Base-by-base conservation (phyloP, 2,888 invertebrate species). In the Cataglyphis albicans region DNA sequence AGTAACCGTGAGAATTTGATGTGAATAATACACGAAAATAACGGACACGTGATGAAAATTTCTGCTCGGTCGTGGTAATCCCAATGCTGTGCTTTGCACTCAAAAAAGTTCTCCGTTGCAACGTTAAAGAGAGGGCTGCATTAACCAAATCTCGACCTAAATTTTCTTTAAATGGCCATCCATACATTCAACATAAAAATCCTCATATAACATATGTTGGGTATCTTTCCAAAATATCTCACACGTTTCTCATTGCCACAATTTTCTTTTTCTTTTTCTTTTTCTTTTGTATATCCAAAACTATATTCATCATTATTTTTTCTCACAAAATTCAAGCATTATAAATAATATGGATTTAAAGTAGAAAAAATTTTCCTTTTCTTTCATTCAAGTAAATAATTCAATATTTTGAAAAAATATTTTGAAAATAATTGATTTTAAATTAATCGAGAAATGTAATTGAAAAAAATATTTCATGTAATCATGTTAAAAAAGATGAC, bases 91-190 rank as follows among this genome's bases (percentile, higher is more conserved):
- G n/a, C n/a, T 35, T 35, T n/a, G n/a, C 1, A 15, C 18, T 2
- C 5, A 7, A n/a, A 35, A 63, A 48, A 5, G n/a, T 52, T 64
- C 64, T 75, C 38, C 15, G 3, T 6, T 61, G 52, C 10, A 52
- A 52, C 64, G 25, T 74, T 63, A 74, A 75, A 75, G 18, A 64
- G 48, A 48, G 15, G 2, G 3, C 12, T 25, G 12, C 32, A 25
- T 64, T 75, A 75, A 38, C 35, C 64, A 32, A 75, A 38, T 64
- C 64, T 52, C 35, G 38, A 75, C 25, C 25, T n/a, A 32, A 64
- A 75, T 64, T 48, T 15, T 3, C 4, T 18, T 12, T 52, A 64
- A 64, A 64, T 75, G 12, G n/a, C 18, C 35, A 25, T 35, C 21
- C 15, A 48, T 38, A 35, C 18, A 18, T 35, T 29, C 35, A 52